phyloP scores from a whole-genome alignment of 2,888 invertebrate genomes.

The Dasypolia templi region DNA sequence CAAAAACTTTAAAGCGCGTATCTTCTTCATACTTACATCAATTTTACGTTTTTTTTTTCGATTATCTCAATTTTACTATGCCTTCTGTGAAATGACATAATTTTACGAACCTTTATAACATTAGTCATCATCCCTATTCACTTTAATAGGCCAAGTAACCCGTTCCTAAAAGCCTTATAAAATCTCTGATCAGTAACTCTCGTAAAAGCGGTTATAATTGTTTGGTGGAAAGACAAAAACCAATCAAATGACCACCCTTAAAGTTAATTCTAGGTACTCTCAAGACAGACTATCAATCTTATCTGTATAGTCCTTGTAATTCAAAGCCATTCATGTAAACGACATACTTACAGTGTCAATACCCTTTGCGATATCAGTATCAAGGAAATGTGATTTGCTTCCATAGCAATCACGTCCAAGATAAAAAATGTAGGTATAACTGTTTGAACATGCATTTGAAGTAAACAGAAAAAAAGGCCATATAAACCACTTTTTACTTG shows the following conservation, averaged over 20 bases:
- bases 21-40: too few species aligned
- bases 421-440: constrained; percentile 28
- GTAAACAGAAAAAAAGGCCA: constrained; percentile 3
- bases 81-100: too few species aligned
- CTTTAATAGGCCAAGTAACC: too few species aligned
- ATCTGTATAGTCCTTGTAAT: constrained; percentile 6
- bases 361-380: constrained; percentile 43
- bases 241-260: neutral
- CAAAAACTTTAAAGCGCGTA: too few species aligned
- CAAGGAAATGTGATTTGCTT: constrained; percentile 40
- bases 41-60: too few species aligned
- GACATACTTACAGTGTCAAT: constrained; percentile 49
- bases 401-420: constrained; percentile 8
- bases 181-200: neutral
- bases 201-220: neutral
- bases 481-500: constrained; percentile 11
- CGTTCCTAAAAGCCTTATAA: neutral
- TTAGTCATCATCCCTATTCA: too few species aligned
- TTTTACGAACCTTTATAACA: too few species aligned
- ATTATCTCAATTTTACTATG: too few species aligned
- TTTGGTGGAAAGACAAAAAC: neutral
- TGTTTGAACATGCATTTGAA: constrained; percentile 9
- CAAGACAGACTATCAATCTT: neutral
- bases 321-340: constrained; percentile 19
- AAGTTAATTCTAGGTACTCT: neutral